A percentile compares a stretch with the other conserved stretches of the same genome.
Evolutionary conservation across 30 jellyfish, hydroid and myxozoan genomes (phyloP).

Genomic region (Aurelia sp.): DNA sequence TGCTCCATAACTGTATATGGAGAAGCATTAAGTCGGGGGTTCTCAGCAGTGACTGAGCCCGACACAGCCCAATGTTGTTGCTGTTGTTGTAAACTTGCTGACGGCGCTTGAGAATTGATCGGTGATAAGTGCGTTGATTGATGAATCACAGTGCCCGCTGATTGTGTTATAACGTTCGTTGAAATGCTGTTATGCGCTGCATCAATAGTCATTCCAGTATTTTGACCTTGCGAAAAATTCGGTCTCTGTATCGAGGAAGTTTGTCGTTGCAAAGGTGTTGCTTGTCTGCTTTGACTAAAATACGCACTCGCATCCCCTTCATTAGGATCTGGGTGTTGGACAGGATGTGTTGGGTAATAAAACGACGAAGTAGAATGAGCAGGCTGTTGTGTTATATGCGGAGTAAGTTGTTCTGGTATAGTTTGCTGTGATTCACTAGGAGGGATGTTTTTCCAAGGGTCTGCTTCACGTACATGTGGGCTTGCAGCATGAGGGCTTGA

Average conservation of each 20-base stretch:
- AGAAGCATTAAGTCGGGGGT: not conserved
- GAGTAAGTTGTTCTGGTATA: slow-evolving; percentile 38
- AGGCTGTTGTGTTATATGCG: slow-evolving; percentile 30
- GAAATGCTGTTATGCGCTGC: slow-evolving; percentile 2
- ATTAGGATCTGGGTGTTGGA: slow-evolving; percentile 1
- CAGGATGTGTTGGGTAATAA: slow-evolving; percentile 37
- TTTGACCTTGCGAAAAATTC: slow-evolving; percentile 19
- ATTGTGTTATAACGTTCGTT: slow-evolving; percentile 22
- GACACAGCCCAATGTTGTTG: slow-evolving; percentile 28
- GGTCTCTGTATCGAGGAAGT: slow-evolving; percentile 28
- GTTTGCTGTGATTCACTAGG: slow-evolving; percentile 1
- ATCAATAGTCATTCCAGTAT: not conserved
- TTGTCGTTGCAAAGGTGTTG: slow-evolving; percentile 10
- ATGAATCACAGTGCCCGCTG: slow-evolving; percentile 12
- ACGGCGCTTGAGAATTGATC: slow-evolving; percentile 3
- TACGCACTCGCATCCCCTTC: slow-evolving; percentile 1
- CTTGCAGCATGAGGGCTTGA: slow-evolving; percentile 8
- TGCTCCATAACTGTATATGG: not conserved
- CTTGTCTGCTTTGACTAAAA: slow-evolving; percentile 7
- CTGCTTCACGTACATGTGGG: slow-evolving; percentile 14
- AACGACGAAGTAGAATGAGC: slow-evolving; percentile 42
- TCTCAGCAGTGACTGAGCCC: slow-evolving; percentile 2
- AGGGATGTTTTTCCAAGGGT: slow-evolving; percentile 40
- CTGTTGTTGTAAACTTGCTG: slow-evolving; percentile 24
- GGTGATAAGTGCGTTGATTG: not conserved